Base-by-base conservation (phyloP, 2,113 vertebrate species). In the Colistium nudipinnis region DNA sequence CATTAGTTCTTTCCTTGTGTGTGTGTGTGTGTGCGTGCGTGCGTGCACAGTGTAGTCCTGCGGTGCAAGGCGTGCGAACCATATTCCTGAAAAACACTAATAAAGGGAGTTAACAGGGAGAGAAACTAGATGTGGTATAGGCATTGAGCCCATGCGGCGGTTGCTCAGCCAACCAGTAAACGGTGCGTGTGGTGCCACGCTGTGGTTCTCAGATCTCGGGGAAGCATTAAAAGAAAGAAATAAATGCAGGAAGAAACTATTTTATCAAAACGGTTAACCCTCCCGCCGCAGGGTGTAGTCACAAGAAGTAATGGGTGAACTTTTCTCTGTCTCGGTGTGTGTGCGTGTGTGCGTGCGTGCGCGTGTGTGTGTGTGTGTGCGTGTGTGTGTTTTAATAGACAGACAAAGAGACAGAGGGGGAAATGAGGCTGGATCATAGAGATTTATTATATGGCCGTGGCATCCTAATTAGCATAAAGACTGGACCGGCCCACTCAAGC, bases 401-500 rank as follows among this genome's bases (percentile, higher is more conserved):
- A 47, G 45, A 47, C 45, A 47, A 65, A 84, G 73, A 82, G 80
- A 80, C 80, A 75, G 87, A 47, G 80, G 39, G 81, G 76, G 80
- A 86, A 87, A 86, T 88, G 91, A 92, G 93, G 94, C 91, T 92
- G 94, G 94, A 96, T 96, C 94, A 95, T 94, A 94, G 94, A 95
- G 95, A 96, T 96, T 95, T 93, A 94, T 96, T 96, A 94, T 94
- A 95, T 94, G 94, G 94, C 78, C 51, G 85, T 94, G 92, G 92
- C 81, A 77, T 90, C 93, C 93, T 95, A 95, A 97, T 98, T 98
- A 96, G 95, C 95, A 95, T 94, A 94, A 96, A 95, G 94, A 95
- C 95, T 95, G 95, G 94, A 94, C 95, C 94, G 94, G 96, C 94
- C 94, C 96, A 94, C 95, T 98, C 95, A 97, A 95, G 95, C 96